A percentile compares a stretch with the other conserved stretches of the same genome.
Conservation (phyloP, 2,113 vertebrate species). For the Chloebia gouldiae region DNA sequence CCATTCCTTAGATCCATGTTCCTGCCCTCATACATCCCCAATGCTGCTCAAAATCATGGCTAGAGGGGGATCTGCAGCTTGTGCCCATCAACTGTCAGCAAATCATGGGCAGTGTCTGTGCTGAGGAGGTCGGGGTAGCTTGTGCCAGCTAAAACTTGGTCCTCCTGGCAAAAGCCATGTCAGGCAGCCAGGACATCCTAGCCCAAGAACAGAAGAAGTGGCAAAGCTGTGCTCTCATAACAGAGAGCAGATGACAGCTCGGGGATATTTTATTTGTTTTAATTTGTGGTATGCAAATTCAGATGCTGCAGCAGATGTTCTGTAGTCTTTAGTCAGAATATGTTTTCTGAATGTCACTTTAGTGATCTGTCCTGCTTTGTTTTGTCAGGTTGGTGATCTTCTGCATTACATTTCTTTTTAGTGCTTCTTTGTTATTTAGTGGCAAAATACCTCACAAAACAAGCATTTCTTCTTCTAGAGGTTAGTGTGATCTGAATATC, state of each 20-base stretch:
- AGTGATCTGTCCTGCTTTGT: neutral
- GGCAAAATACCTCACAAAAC: neutral
- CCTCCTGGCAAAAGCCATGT: neutral
- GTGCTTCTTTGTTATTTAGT: neutral
- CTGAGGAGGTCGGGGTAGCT: neutral
- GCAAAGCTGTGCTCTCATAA: neutral
- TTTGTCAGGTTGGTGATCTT: neutral
- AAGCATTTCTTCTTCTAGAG: neutral
- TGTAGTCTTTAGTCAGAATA: neutral
- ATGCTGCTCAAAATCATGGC: fast-evolving
- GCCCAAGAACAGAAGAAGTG: neutral
- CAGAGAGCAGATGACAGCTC: neutral
- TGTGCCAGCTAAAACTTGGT: neutral
- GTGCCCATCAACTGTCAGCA: neutral
- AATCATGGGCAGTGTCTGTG: neutral
- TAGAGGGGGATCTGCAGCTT: neutral
- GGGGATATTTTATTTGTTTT: neutral
- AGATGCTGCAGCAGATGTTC: conserved; percentile 19
- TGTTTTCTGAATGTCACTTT: neutral
- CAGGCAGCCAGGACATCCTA: fast-evolving
- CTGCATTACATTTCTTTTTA: neutral
- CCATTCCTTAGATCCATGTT: neutral
- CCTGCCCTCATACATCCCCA: neutral
- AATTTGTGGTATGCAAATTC: neutral
- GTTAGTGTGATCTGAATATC: neutral